phyloP scores from a whole-genome alignment of 1,140 invertebrate species.

The Plectus sambesii region DNA sequence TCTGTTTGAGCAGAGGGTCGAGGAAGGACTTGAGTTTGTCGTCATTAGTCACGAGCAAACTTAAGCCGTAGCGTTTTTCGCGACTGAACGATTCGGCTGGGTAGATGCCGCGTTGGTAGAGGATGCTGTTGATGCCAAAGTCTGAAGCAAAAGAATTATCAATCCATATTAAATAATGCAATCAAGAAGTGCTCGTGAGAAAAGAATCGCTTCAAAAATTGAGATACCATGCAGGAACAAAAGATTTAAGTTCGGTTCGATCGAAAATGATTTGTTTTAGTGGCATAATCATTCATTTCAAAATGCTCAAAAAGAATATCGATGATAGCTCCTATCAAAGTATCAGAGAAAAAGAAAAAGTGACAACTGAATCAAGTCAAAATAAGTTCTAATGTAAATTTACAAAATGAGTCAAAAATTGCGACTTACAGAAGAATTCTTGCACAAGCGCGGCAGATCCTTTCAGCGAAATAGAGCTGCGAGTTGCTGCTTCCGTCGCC shows the following conservation, averaged over 20 bases:
- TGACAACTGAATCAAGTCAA: too few relatives aligned
- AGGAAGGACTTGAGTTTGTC: slow-evolving; percentile 76
- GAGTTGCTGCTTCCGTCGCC: too few relatives aligned
- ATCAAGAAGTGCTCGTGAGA: too few relatives aligned
- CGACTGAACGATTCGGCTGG: slow-evolving; percentile 63
- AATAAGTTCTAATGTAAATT: slow-evolving; percentile 6
- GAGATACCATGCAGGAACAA: too few relatives aligned
- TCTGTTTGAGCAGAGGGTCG: slow-evolving; percentile 66
- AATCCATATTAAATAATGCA: slow-evolving; percentile 3
- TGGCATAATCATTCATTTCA: too few relatives aligned
- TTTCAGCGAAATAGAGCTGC: slow-evolving; percentile 53
- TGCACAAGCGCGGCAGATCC: slow-evolving; percentile 54
- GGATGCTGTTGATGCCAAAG: slow-evolving; percentile 88
- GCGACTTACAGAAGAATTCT: slow-evolving; percentile 54
- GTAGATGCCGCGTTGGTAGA: slow-evolving; percentile 93
- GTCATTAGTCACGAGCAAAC: slow-evolving; percentile 75
- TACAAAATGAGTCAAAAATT: slow-evolving; percentile 4
- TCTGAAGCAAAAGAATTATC: slow-evolving; percentile 67
- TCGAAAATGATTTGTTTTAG: too few relatives aligned
- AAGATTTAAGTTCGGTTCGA: too few relatives aligned
- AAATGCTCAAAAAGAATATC: too few relatives aligned
- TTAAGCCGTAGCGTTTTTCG: slow-evolving; percentile 80
- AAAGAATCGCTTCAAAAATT: too few relatives aligned
- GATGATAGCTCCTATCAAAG: too few relatives aligned
- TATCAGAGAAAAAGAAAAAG: too few relatives aligned